Evolutionary conservation across 2,888 invertebrate genomes (phyloP), one percentile per base, ranked within the genome.

Genomic region (Adela reaumurella): DNA sequence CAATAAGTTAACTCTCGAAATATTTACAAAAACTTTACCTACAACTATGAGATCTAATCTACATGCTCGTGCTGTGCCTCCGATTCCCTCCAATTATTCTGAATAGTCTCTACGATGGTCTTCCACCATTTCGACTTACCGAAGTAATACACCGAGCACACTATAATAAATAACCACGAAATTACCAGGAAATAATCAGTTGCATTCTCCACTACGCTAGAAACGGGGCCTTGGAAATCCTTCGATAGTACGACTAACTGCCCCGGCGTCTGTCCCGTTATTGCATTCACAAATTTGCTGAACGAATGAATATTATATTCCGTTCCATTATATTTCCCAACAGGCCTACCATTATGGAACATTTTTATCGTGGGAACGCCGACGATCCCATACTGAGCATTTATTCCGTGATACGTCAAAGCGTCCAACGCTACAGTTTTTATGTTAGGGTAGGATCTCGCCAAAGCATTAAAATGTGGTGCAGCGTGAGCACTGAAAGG

Each of bases 361-460:
- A 97, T 80, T 74, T 95, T 83, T 28, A 95, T 64, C 2, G 94
- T 92, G 6, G 96, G 96, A 41, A 96, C 88, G 17, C 94, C 94
- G 8, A 94, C 88, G 51, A 95, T 90, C 10, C 95, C 95, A 68
- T 92, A 94, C 58, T 94, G 92, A 0, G 94, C 91, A 70, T 94
- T 95, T 46, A 94, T 90, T 52, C 89, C 85, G 62, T 88, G 87
- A 59, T 90, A 86, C 62, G 86, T 86, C 57, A 90, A 83, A 2
- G 95, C 94, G 79, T 98, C 95, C 17, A 97, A 85, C 2, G 92
- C 97, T 10, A 94, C 89, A 67, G 95, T 85, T 70, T 90, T 89
- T 1, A 98, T 81, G 57, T 88, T 86, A 1, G 94, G 93, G 70
- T 92, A 97, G 3, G 90, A 86, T 60, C 92, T 81, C 1, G 95